Conservation (phyloP, 1,140 invertebrate genomes). For the Papilio glaucus region DNA sequence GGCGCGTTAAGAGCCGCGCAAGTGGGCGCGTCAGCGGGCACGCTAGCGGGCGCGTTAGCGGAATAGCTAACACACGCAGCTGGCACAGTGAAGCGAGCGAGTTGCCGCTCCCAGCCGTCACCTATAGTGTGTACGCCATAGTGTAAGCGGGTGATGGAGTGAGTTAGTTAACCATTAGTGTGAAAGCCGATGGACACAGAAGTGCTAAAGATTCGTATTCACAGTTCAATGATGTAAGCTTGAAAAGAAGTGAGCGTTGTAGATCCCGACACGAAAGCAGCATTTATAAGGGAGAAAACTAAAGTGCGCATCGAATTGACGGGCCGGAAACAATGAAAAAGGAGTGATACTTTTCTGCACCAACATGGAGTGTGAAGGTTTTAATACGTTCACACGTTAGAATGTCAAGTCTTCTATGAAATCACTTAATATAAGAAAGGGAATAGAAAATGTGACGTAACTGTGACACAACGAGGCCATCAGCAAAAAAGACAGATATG, state of each 20-base stretch:
- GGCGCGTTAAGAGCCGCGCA: neutral
- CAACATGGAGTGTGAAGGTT: neutral
- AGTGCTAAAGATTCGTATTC: neutral
- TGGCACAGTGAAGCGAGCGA: neutral
- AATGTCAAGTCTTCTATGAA: too few species aligned
- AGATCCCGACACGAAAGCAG: neutral
- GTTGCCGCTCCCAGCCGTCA: neutral
- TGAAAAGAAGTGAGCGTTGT: neutral
- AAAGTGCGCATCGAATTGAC: neutral
- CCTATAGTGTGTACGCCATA: neutral
- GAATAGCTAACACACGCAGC: neutral
- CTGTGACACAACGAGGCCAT: too few species aligned
- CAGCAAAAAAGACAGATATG: too few species aligned
- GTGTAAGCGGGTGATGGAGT: constrained; percentile 33
- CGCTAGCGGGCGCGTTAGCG: constrained; percentile 6
- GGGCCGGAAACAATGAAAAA: neutral
- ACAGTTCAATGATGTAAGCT: too few species aligned
- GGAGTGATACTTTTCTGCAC: neutral
- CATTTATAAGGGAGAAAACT: neutral
- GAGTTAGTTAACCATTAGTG: too few species aligned
- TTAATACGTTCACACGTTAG: too few species aligned
- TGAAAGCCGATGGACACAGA: constrained; percentile 17
- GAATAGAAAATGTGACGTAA: too few species aligned
- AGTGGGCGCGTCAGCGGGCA: constrained; percentile 19
- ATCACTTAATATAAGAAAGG: too few species aligned